Evolutionary conservation across 2,113 vertebrate species (phyloP).

Genomic region (Urocolius indicus): DNA sequence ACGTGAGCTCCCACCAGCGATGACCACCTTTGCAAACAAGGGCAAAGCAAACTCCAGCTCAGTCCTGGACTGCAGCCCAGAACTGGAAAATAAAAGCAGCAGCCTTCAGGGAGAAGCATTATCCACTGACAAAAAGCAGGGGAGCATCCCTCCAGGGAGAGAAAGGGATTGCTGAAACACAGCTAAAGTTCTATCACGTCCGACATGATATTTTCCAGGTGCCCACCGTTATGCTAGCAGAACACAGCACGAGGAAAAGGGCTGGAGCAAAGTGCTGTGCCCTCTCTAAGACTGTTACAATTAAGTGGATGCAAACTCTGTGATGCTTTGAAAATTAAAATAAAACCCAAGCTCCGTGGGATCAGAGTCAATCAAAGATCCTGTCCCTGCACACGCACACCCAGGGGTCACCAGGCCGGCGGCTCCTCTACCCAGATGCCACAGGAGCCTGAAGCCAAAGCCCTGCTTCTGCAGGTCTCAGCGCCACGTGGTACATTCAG

Average conservation of each 20-base stretch:
- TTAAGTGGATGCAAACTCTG: accelerated
- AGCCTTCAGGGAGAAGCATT: neutral
- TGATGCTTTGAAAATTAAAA: neutral
- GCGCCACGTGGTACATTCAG: neutral
- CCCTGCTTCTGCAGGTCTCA: neutral
- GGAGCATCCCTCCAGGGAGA: neutral
- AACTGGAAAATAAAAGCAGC: neutral
- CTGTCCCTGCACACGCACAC: neutral
- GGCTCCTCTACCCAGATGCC: neutral
- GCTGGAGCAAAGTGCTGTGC: neutral
- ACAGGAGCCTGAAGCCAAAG: neutral
- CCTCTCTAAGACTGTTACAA: neutral
- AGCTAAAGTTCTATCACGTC: neutral
- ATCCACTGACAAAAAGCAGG: neutral
- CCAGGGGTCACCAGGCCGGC: neutral
- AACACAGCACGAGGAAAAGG: neutral
- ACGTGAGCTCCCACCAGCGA: neutral
- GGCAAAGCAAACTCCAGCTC: neutral
- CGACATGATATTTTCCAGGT: neutral
- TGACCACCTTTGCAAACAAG: neutral
- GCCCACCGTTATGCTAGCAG: neutral
- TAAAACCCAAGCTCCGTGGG: neutral
- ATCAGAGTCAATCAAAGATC: neutral
- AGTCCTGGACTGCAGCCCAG: neutral
- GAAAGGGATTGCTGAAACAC: neutral